Evolutionary conservation across 2,113 vertebrate species (phyloP), one percentile per base, ranked within the genome.

Genomic region (Rhombomys opimus): DNA sequence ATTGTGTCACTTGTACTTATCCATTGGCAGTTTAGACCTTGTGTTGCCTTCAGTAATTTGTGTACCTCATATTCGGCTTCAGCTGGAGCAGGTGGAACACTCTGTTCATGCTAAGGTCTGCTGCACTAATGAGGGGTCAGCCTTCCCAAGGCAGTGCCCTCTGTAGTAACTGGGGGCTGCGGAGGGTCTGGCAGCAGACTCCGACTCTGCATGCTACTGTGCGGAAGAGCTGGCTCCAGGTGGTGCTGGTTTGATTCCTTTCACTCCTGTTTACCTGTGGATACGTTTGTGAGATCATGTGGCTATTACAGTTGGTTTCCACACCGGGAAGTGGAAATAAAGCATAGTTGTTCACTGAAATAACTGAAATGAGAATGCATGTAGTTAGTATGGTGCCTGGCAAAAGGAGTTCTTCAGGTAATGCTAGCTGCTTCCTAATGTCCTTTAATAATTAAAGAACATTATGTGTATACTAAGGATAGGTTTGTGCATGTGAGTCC

Each of bases 311-410:
- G 2, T 70, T 95, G 57, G 80, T 92, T 90, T 95, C 14, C 25
- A 82, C n/a, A 75, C 93, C 75, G 76, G 65, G 81, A 93, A 96
- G 78, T 95, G 46, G 81, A 59, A 89, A 59, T 80, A 86, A 95
- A 80, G 52, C n/a, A 18, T 46, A 65, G 52, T 57, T 57, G 57
- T 57, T 46, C 46, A n/a, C n/a, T n/a, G n/a, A n/a, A n/a, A n/a
- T n/a, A n/a, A 46, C 46, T 46, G 46, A 46, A 46, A 46, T 46
- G 46, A 46, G 46, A 46, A 46, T 46, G 46, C 46, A 46, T 46
- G 46, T 46, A 46, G 46, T 46, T 46, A 46, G 46, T 46, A 46
- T 46, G 46, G 46, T 57, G 57, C 57, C 57, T 57, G 57, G 38
- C 52, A 50, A 30, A 35, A 67, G 75, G 84, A 86, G 75, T 27